A percentile compares a stretch with the other conserved stretches of the same genome.
phyloP scores from a whole-genome alignment of 2,888 invertebrate genomes.

The Meteorus cinctellus region DNA sequence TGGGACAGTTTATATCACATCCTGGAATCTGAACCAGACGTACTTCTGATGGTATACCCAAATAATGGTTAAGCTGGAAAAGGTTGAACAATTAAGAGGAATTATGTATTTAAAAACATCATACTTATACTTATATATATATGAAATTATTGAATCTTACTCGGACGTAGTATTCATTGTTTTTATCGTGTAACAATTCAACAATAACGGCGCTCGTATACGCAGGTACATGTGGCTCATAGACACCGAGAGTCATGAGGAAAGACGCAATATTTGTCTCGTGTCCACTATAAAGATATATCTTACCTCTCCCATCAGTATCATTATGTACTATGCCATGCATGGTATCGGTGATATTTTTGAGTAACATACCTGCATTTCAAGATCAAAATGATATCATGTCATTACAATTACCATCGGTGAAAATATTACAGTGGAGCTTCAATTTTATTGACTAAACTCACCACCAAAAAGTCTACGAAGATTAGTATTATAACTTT shows the following conservation, averaged over 20 bases:
- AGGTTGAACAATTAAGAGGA: constrained; percentile 34
- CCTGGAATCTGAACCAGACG: constrained; percentile 72
- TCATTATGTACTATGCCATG: constrained; percentile 63
- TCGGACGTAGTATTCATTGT: constrained; percentile 71
- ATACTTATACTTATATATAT: background rate
- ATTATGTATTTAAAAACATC: constrained; percentile 15
- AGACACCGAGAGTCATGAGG: constrained; percentile 76
- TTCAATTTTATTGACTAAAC: constrained; percentile 7
- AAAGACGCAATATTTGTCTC: constrained; percentile 79
- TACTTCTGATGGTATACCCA: constrained; percentile 72
- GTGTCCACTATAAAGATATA: constrained; percentile 77
- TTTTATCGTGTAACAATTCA: constrained; percentile 73
- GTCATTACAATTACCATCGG: background rate
- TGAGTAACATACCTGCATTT: constrained; percentile 74
- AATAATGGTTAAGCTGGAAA: constrained; percentile 75
- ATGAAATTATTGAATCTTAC: constrained; percentile 67
- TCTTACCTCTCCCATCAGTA: constrained; percentile 69
- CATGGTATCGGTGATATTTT: constrained; percentile 75
- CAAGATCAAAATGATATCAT: constrained; percentile 5
- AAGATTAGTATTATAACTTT: constrained; percentile 41
- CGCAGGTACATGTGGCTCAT: constrained; percentile 76
- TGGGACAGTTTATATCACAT: constrained; percentile 75
- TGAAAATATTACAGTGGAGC: background rate
- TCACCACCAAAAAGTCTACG: constrained; percentile 44
- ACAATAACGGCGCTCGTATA: constrained; percentile 77